Conservation (phyloP, 2,797 vertebrate species). For the Lutjanus campechanus region DNA sequence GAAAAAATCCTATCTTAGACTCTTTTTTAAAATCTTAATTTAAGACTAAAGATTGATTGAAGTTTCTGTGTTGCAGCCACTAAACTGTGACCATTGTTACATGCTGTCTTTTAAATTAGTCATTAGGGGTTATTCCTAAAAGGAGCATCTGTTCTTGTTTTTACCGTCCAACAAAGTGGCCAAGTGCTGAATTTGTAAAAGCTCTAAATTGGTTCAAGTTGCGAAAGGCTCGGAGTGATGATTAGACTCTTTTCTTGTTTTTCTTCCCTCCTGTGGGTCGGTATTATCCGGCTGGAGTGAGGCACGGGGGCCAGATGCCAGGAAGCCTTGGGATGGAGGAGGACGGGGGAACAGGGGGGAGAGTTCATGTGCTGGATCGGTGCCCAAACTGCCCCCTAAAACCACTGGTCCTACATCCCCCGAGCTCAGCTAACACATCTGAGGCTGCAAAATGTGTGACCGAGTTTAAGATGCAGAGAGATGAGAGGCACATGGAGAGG, state of each 20-base stretch:
- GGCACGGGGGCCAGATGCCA: conserved; percentile 29
- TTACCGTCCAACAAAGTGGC: neutral
- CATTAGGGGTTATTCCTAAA: neutral
- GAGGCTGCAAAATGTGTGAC: conserved; percentile 11
- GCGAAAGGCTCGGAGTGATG: conserved; percentile 34
- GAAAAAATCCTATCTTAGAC: too few relatives aligned
- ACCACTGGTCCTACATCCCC: conserved; percentile 1
- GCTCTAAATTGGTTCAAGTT: conserved; percentile 13
- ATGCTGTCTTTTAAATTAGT: neutral
- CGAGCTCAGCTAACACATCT: conserved; percentile 8
- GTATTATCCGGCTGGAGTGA: conserved; percentile 18
- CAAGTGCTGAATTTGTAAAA: conserved; percentile 47
- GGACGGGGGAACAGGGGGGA: neutral
- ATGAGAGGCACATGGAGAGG: neutral
- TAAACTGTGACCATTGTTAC: neutral
- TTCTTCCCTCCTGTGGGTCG: conserved; percentile 37
- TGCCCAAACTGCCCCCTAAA: conserved; percentile 12
- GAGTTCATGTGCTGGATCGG: conserved; percentile 21
- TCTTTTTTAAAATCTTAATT: too few relatives aligned
- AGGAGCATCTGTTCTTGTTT: conserved; percentile 1
- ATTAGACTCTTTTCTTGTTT: conserved; percentile 39
- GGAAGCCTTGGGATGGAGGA: conserved; percentile 25
- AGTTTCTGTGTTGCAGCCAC: too few relatives aligned
- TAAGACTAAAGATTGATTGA: too few relatives aligned
- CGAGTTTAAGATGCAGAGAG: neutral